A percentile compares a stretch with the other conserved stretches of the same genome.
Evolutionary conservation across 2,113 vertebrate genomes (phyloP).

Genomic region (Eidolon helvum): DNA sequence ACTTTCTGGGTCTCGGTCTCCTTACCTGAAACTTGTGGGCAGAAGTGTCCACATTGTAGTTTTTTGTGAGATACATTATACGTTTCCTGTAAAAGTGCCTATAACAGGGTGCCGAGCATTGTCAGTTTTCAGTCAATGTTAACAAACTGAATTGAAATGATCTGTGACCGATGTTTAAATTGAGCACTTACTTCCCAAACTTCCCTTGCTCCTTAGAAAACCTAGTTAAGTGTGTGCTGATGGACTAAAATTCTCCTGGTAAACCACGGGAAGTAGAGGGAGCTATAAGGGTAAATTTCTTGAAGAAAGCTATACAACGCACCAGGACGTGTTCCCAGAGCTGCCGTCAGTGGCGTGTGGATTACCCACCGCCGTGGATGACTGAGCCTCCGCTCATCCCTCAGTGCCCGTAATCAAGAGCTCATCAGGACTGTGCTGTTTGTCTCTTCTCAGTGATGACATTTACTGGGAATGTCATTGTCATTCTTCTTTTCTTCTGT

Average conservation of each 20-base stretch:
- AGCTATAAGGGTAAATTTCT: neutral
- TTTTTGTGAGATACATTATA: neutral
- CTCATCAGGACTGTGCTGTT: constrained; percentile 5
- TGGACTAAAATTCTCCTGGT: neutral
- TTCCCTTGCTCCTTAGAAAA: neutral
- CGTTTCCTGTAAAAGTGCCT: neutral
- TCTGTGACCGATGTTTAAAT: neutral
- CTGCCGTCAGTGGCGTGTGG: neutral
- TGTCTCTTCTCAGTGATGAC: constrained; percentile 14
- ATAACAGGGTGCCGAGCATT: neutral
- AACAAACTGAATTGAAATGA: neutral
- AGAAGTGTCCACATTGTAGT: neutral
- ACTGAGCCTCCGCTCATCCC: neutral
- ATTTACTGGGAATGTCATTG: neutral
- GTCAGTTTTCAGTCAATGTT: neutral
- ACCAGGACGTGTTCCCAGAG: neutral
- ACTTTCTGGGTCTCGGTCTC: neutral
- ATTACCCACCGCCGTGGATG: neutral
- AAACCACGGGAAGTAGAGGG: neutral
- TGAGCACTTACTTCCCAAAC: neutral
- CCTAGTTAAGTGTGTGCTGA: neutral
- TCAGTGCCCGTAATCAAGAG: neutral
- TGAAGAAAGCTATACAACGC: neutral
- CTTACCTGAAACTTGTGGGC: neutral
- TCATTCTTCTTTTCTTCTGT: neutral